phyloP scores from a whole-genome alignment of 2,113 vertebrate species.

The Labeo catla region DNA sequence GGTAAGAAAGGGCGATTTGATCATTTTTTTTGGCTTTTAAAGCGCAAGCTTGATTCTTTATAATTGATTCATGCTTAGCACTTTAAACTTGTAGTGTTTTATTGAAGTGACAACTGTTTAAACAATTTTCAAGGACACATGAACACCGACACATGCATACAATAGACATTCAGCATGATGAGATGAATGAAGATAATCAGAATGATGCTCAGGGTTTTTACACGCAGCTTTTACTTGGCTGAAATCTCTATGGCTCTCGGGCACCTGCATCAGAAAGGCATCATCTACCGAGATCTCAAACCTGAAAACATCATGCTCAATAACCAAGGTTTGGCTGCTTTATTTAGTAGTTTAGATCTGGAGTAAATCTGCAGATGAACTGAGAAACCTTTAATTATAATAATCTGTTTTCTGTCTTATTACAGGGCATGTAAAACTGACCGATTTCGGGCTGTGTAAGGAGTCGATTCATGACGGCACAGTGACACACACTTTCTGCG shows the following conservation, averaged over 20 bases:
- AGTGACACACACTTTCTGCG: slow-evolving; percentile 99
- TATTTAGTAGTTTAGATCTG: background rate
- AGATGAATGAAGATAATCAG: slow-evolving; percentile 46
- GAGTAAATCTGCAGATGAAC: background rate
- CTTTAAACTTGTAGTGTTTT: background rate
- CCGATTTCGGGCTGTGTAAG: slow-evolving; percentile 98
- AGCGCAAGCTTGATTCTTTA: background rate
- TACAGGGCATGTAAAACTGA: slow-evolving; percentile 96
- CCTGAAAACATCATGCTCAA: slow-evolving; percentile 99
- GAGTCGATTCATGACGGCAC: slow-evolving; percentile 99
- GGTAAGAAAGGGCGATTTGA: slow-evolving; percentile 77
- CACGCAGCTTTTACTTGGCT: slow-evolving; percentile 96
- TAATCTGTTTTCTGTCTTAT: slow-evolving; percentile 12
- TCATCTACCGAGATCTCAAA: slow-evolving; percentile 98
- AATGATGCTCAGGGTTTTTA: slow-evolving; percentile 54
- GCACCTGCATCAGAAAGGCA: slow-evolving; percentile 98
- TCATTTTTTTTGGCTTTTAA: background rate
- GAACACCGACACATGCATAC: slow-evolving; percentile 26
- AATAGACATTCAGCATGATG: slow-evolving; percentile 4
- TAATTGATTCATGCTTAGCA: background rate
- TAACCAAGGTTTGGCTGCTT: slow-evolving; percentile 83
- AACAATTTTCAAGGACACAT: background rate
- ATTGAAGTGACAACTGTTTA: background rate
- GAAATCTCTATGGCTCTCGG: slow-evolving; percentile 99
- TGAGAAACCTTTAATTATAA: background rate